Evolutionary conservation across 1,140 invertebrate species (phyloP).

Genomic region (Paracyclopina nana): DNA sequence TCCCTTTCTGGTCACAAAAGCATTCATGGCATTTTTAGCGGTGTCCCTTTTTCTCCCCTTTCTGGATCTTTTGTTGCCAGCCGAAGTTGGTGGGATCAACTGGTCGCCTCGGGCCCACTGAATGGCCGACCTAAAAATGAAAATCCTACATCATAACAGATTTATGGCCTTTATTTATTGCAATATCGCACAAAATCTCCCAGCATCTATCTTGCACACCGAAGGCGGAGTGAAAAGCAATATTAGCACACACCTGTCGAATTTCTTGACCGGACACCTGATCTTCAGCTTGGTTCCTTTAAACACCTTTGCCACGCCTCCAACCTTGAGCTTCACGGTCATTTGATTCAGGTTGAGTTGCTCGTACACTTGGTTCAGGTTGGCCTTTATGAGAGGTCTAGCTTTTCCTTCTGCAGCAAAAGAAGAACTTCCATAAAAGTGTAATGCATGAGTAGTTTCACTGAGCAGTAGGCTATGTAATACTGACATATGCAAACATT

Average conservation of each 20-base stretch:
- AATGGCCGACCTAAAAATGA: constrained; percentile 35
- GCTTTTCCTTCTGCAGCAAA: too few species aligned
- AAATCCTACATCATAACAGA: constrained; percentile 9
- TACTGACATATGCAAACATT: too few species aligned
- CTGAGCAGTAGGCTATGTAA: too few species aligned
- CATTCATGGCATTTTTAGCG: too few species aligned
- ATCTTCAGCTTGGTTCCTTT: constrained; percentile 68
- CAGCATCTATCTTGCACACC: constrained; percentile 2
- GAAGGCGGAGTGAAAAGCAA: background rate
- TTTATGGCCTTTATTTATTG: constrained; percentile 2
- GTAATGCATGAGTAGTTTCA: too few species aligned
- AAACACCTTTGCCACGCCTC: constrained; percentile 60
- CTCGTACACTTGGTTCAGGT: constrained; percentile 46
- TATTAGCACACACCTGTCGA: constrained; percentile 34
- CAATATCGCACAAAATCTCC: background rate
- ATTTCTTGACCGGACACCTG: constrained; percentile 62
- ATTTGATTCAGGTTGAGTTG: constrained; percentile 55
- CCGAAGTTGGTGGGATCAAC: too few species aligned
- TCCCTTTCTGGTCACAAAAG: constrained; percentile 65
- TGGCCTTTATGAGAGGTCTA: constrained; percentile 19
- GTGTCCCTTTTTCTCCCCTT: constrained; percentile 36
- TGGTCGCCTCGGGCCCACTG: constrained; percentile 58
- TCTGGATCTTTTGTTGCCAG: too few species aligned
- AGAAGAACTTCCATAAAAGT: too few species aligned
- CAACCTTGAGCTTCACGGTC: constrained; percentile 46